Evolutionary conservation across 2,888 invertebrate species (phyloP).

Genomic region (Cantharis rufa): DNA sequence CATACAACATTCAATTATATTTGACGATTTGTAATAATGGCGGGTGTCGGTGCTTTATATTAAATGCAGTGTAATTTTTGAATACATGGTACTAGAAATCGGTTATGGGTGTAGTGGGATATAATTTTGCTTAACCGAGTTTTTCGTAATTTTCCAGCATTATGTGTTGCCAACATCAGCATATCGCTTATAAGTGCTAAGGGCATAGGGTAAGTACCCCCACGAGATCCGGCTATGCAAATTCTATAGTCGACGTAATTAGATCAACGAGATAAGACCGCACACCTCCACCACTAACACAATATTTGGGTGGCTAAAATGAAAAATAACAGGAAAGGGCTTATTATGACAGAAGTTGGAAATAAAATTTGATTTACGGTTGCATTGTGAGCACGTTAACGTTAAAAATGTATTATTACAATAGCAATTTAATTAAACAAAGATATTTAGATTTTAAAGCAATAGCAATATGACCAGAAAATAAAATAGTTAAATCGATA

Average conservation of each 20-base stretch:
- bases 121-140: neutral
- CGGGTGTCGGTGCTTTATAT: neutral
- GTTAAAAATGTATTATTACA: neutral
- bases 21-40: conserved; percentile 1
- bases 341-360: conserved; percentile 14
- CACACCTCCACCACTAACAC: conserved; percentile 13
- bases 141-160: conserved; percentile 17
- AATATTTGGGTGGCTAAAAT: conserved; percentile 5
- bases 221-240: conserved; percentile 23
- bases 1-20: conserved; percentile 11
- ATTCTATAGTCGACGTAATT: conserved; percentile 24
- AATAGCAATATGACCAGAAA: neutral
- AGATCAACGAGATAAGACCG: conserved; percentile 28
- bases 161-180: conserved; percentile 23
- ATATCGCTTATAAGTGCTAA: conserved; percentile 23
- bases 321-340: conserved; percentile 19
- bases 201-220: conserved; percentile 23
- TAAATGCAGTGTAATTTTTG: neutral
- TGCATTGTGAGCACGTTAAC: neutral
- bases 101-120: neutral
- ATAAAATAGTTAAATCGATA: neutral
- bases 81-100: neutral
- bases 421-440: neutral
- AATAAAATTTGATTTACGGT: neutral
- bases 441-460: neutral